Evolutionary conservation across 2,797 vertebrate genomes (phyloP).

Genomic region (Hozukius guyotensis): DNA sequence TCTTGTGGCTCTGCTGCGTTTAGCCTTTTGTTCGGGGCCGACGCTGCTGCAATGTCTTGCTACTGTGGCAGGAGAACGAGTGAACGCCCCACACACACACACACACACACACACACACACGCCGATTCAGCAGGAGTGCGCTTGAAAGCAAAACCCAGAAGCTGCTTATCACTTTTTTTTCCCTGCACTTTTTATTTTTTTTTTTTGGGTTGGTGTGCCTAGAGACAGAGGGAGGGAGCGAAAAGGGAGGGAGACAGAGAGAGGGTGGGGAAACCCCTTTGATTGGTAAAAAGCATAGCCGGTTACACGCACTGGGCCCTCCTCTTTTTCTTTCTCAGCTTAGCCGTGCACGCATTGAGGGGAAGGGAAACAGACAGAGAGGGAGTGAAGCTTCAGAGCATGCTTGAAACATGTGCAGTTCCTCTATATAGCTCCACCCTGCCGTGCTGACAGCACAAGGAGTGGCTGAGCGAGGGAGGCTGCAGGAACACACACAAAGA

Average conservation of each 20-base stretch:
- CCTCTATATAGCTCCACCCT: constrained; percentile 50
- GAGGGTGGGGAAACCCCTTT: constrained; percentile 72
- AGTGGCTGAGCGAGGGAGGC: constrained; percentile 52
- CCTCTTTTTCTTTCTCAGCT: constrained; percentile 57
- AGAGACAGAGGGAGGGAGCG: constrained; percentile 67
- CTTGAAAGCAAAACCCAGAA: constrained; percentile 86
- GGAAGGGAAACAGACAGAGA: constrained; percentile 55
- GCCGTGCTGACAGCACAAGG: constrained; percentile 64
- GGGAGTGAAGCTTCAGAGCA: constrained; percentile 52
- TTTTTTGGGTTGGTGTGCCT: constrained; percentile 65
- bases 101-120: constrained; percentile 39
- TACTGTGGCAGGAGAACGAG: constrained; percentile 69
- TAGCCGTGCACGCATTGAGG: constrained; percentile 20
- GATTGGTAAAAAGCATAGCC: constrained; percentile 76
- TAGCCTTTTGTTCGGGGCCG: constrained; percentile 71
- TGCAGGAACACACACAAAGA: constrained; percentile 45
- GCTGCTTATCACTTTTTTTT: constrained; percentile 80
- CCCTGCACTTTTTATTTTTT: constrained; percentile 65
- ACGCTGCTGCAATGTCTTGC: constrained; percentile 62
- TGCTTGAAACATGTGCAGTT: constrained; percentile 74
- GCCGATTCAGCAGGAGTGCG: constrained; percentile 78
- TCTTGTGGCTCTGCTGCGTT: constrained; percentile 67
- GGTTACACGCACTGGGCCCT: constrained; percentile 49
- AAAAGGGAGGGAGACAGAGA: constrained; percentile 28
- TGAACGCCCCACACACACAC: constrained; percentile 50